Conservation (phyloP, 2,888 invertebrate genomes). For the Bimastos eiseni region DNA sequence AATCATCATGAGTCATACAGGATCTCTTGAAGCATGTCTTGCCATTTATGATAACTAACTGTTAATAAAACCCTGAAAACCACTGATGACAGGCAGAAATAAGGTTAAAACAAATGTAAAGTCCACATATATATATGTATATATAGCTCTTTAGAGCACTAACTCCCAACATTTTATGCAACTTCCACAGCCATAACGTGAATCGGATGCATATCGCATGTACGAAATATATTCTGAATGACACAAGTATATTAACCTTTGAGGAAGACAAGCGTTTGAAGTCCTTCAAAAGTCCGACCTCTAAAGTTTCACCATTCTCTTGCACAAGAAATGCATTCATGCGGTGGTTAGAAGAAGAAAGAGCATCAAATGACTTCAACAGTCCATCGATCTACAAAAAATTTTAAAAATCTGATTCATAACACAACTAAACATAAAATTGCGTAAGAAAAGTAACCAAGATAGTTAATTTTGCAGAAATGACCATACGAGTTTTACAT, state of each 20-base stretch:
- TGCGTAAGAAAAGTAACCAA: background rate
- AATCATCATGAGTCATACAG: background rate
- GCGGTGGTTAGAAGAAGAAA: background rate
- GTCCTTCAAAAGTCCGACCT: slow-evolving; percentile 15
- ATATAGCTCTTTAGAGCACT: background rate
- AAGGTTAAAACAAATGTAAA: background rate
- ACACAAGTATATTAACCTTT: background rate
- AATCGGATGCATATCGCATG: background rate
- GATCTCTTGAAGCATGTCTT: background rate
- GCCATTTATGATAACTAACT: background rate
- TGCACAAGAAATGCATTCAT: slow-evolving; percentile 20
- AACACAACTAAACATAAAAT: background rate
- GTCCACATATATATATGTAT: background rate
- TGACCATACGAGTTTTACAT: background rate
- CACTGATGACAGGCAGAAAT: background rate
- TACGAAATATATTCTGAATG: background rate
- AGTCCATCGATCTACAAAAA: slow-evolving; percentile 30
- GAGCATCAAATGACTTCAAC: slow-evolving; percentile 26
- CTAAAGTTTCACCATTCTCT: slow-evolving; percentile 25
- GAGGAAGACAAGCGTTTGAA: slow-evolving; percentile 9
- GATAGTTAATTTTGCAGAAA: background rate
- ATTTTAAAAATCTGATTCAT: background rate
- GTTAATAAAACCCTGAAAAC: background rate
- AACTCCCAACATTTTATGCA: background rate
- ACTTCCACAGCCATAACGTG: background rate